Percentiles rank a stretch among this genome's conserved stretches.
Conservation (phyloP, 2,113 vertebrate species). For the Entomyzon cyanotis region DNA sequence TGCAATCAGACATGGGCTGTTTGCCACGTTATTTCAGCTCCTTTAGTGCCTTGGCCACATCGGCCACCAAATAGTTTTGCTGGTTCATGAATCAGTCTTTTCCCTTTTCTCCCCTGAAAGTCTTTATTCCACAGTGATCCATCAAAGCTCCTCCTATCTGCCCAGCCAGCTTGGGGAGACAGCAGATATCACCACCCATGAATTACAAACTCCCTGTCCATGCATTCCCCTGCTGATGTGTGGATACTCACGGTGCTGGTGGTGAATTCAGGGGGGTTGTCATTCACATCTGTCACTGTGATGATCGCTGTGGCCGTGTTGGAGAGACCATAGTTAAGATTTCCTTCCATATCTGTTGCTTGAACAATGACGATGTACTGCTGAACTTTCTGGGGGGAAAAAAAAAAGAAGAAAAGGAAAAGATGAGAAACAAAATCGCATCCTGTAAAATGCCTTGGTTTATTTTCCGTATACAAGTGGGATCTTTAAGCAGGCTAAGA, state of each 20-base stretch:
- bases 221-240: not conserved
- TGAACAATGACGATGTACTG: constrained; percentile 94
- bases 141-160: not conserved
- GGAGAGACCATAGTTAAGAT: constrained; percentile 93
- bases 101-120: not conserved
- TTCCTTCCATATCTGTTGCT: constrained; percentile 98
- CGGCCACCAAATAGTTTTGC: not conserved
- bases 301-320: constrained; percentile 96
- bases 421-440: not conserved
- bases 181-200: not conserved
- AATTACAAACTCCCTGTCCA: not conserved
- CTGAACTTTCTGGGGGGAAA: constrained; percentile 87
- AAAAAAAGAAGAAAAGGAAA: not conserved
- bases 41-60: not conserved
- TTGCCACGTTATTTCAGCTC: not conserved
- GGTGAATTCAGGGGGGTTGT: constrained; percentile 94
- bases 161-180: not conserved
- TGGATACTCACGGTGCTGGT: constrained; percentile 85
- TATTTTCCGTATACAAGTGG: fast-evolving
- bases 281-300: constrained; percentile 92
- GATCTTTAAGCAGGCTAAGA: not conserved
- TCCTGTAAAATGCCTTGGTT: not conserved
- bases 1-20: not conserved
- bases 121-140: not conserved
- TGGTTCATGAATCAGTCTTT: not conserved